These are phyloP conservation scores for Spialia ferax DNA, from an alignment of 2,888 invertebrate genomes.

Conservation along the genomic window DNA sequence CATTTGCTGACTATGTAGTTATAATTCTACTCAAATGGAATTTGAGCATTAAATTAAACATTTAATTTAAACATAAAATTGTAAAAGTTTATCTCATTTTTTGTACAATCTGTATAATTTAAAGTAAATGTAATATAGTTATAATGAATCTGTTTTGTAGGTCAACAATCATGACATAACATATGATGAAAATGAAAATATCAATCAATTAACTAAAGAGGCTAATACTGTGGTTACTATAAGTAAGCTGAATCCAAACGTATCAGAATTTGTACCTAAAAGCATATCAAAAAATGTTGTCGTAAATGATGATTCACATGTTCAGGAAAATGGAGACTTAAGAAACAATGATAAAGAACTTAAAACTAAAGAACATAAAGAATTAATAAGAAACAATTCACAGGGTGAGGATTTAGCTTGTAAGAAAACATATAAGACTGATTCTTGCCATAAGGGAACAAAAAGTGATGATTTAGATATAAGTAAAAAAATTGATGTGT, in stretches of 20 bases:
- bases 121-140: not conserved
- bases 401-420: not conserved
- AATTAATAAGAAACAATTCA: not conserved
- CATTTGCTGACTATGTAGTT: too few relatives aligned
- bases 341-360: not conserved
- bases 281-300: not conserved
- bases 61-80: too few relatives aligned
- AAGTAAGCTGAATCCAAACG: constrained; percentile 66
- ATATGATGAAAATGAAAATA: constrained; percentile 23
- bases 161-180: constrained; percentile 43
- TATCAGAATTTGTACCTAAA: constrained; percentile 62
- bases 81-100: too few relatives aligned
- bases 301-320: not conserved
- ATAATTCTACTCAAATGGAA: too few relatives aligned
- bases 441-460: constrained; percentile 34
- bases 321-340: constrained; percentile 28
- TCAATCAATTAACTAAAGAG: constrained; percentile 19
- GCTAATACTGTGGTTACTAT: constrained; percentile 47
- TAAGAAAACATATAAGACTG: constrained; percentile 29
- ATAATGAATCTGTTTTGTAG: constrained; percentile 41
- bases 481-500: constrained; percentile 39
- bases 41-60: too few relatives aligned
- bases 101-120: too few relatives aligned
- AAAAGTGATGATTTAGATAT: constrained; percentile 37
- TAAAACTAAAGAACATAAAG: not conserved